phyloP scores from a whole-genome alignment of 2,113 vertebrate species.

The Ageneiosus marmoratus region DNA sequence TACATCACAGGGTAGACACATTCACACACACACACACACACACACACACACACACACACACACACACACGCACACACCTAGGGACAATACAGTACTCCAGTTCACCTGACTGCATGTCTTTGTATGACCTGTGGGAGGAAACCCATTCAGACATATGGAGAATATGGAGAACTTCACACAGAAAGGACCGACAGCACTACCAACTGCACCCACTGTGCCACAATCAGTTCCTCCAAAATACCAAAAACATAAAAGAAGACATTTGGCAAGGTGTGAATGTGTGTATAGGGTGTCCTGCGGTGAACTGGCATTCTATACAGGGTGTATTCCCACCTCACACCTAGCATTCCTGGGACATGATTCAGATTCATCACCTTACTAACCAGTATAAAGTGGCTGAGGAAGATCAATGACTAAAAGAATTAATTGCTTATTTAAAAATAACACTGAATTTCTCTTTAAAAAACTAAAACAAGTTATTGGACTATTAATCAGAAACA shows the following conservation, averaged over 20 bases:
- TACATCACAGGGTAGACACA: no score
- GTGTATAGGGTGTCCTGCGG: background rate
- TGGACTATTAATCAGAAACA: background rate
- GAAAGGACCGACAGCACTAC: no score
- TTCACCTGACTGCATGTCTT: no score
- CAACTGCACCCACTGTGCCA: no score
- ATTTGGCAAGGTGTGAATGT: background rate
- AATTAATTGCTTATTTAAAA: background rate
- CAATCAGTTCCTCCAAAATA: background rate
- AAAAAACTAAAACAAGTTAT: background rate
- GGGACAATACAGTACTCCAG: no score
- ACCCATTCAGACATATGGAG: no score
- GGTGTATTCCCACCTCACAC: background rate
- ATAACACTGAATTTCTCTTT: background rate
- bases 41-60: no score
- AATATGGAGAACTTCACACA: no score
- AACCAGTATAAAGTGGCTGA: background rate
- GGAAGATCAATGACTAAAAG: background rate
- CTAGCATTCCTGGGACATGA: background rate
- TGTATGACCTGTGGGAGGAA: no score
- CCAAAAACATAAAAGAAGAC: background rate
- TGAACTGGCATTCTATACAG: background rate
- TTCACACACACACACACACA: no score
- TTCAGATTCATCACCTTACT: background rate
- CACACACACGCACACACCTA: no score